These are phyloP conservation scores for Oophaga pumilio DNA, from an alignment of 2,113 vertebrate genomes.

Conservation along the genomic window DNA sequence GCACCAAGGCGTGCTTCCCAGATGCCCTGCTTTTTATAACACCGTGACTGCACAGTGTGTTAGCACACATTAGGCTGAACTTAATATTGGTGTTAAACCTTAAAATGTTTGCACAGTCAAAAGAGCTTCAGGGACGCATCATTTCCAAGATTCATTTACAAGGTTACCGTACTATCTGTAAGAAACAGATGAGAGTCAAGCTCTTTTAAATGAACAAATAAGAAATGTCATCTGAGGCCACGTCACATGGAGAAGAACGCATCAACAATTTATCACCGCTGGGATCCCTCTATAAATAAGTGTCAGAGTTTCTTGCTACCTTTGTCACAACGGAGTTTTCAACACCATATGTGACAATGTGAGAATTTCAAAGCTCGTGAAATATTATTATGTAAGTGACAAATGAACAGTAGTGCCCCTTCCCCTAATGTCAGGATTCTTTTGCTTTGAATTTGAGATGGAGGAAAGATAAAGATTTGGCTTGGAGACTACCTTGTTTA, in stretches of 20 bases:
- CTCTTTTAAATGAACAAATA: neutral
- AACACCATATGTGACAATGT: conserved; percentile 7
- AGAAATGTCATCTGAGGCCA: neutral
- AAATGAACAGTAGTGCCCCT: neutral
- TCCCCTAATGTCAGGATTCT: neutral
- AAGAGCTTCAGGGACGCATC: neutral
- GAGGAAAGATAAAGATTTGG: neutral
- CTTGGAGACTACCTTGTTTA: neutral
- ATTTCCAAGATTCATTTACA: neutral
- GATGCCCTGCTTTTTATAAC: conserved; percentile 44
- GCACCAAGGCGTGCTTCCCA: conserved; percentile 4
- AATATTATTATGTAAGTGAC: neutral
- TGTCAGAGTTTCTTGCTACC: neutral
- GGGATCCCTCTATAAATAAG: conserved; percentile 14
- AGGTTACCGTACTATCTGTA: neutral
- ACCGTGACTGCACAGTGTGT: conserved; percentile 10
- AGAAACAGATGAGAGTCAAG: neutral
- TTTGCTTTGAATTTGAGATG: neutral
- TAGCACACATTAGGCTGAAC: neutral
- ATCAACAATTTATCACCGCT: conserved; percentile 9
- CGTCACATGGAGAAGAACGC: neutral
- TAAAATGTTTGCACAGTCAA: neutral
- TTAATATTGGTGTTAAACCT: neutral
- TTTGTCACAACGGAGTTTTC: neutral
- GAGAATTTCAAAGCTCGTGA: neutral